A percentile compares a stretch with the other conserved stretches of the same genome.
These are phyloP conservation scores for Gymnarchus niloticus DNA, from an alignment of 2,113 vertebrate genomes.

Conservation along the genomic window DNA sequence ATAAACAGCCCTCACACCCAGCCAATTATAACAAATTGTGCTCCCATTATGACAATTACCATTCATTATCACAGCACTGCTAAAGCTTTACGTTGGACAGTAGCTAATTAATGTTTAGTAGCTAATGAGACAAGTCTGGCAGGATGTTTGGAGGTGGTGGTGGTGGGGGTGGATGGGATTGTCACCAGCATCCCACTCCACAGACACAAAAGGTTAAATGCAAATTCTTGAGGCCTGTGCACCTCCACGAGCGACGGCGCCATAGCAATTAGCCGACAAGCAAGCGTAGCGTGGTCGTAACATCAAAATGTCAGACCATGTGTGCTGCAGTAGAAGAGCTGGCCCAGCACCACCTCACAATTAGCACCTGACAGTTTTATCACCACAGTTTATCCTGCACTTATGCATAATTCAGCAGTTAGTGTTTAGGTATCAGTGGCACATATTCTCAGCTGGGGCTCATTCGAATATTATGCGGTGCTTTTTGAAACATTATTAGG, in stretches of 20 bases:
- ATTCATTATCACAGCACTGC: background rate
- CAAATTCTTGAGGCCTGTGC: background rate
- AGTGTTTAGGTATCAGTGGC: background rate
- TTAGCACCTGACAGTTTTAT: slow-evolving; percentile 7
- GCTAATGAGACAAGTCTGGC: slow-evolving; percentile 12
- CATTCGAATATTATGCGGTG: background rate
- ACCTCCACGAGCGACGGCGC: background rate
- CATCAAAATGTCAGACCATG: slow-evolving; percentile 4
- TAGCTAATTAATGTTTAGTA: slow-evolving; percentile 2
- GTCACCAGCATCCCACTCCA: background rate
- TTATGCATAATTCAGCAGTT: slow-evolving; percentile 10
- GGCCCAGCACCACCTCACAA: background rate
- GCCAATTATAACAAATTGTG: background rate
- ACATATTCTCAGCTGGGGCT: slow-evolving; percentile 1
- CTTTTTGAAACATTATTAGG: background rate
- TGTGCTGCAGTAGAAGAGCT: background rate
- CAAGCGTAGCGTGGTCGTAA: background rate
- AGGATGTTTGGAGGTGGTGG: background rate
- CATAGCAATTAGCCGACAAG: background rate
- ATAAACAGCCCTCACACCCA: background rate
- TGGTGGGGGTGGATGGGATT: background rate
- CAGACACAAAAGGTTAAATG: slow-evolving; percentile 7
- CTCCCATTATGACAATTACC: background rate
- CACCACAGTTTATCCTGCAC: background rate
- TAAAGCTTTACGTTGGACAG: background rate